Conservation (phyloP, 2,797 vertebrate species). For the Malurus splendens region DNA sequence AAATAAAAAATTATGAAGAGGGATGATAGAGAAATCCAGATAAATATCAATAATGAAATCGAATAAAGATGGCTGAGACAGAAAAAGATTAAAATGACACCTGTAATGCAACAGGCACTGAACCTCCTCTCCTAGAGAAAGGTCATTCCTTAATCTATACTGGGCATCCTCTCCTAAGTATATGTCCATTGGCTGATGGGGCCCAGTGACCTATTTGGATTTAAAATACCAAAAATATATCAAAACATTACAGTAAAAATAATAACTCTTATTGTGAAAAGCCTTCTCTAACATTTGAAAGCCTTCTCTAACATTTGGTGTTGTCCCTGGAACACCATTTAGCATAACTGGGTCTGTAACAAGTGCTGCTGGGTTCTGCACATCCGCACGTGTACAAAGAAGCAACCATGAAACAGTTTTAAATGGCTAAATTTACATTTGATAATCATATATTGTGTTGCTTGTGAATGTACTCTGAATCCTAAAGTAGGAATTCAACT, state of each 20-base stretch:
- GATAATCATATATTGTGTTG: neutral
- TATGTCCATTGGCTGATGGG: neutral
- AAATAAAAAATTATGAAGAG: neutral
- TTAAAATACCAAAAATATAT: neutral
- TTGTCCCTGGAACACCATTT: neutral
- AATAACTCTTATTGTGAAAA: neutral
- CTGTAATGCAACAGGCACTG: neutral
- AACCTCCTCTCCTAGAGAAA: neutral
- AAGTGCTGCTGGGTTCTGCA: neutral
- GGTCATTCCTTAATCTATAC: neutral
- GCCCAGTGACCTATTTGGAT: neutral
- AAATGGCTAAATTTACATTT: neutral
- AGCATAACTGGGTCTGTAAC: neutral
- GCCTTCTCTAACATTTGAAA: neutral
- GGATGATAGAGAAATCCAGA: neutral
- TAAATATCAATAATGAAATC: neutral
- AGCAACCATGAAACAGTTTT: neutral
- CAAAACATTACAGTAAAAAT: neutral
- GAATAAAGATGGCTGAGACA: neutral
- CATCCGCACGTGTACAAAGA: neutral
- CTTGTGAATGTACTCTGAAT: neutral
- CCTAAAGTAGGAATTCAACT: neutral
- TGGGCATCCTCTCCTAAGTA: neutral
- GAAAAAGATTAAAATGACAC: neutral
- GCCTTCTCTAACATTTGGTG: neutral